These are phyloP conservation scores for Dipodomys stephensi DNA, from an alignment of 2,113 vertebrate species.

Conservation along the genomic window DNA sequence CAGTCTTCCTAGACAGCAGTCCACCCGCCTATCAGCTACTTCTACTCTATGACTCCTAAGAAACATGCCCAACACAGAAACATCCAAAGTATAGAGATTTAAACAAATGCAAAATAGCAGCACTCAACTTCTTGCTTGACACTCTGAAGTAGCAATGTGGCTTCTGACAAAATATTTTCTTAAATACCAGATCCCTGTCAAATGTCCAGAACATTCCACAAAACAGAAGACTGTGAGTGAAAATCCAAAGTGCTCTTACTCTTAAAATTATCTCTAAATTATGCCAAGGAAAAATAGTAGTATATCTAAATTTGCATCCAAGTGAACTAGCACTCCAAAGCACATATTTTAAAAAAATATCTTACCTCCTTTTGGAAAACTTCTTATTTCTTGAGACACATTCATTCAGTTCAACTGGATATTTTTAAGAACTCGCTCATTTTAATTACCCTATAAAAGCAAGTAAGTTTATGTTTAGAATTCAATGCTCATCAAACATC, in stretches of 20 bases:
- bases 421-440: not conserved
- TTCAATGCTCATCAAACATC: slow-evolving; percentile 22
- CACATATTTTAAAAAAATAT: slow-evolving; percentile 21
- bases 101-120: not conserved
- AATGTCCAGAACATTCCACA: not conserved
- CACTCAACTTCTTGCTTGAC: not conserved
- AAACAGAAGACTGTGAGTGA: not conserved
- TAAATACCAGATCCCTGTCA: not conserved
- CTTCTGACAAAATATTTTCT: not conserved
- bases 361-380: slow-evolving; percentile 70
- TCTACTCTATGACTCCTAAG: not conserved
- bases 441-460: slow-evolving; percentile 58
- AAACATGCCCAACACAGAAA: slow-evolving; percentile 2
- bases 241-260: not conserved
- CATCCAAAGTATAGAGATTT: not conserved
- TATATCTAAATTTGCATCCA: slow-evolving; percentile 1
- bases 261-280: not conserved
- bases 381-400: slow-evolving; percentile 26
- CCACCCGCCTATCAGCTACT: not conserved
- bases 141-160: not conserved
- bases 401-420: slow-evolving; percentile 24
- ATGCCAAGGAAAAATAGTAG: not conserved
- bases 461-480: slow-evolving; percentile 37
- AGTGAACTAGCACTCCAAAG: slow-evolving; percentile 1
- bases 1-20: not conserved